Conservation (phyloP, 2,888 invertebrate species). For the Drosophila ustulata region DNA sequence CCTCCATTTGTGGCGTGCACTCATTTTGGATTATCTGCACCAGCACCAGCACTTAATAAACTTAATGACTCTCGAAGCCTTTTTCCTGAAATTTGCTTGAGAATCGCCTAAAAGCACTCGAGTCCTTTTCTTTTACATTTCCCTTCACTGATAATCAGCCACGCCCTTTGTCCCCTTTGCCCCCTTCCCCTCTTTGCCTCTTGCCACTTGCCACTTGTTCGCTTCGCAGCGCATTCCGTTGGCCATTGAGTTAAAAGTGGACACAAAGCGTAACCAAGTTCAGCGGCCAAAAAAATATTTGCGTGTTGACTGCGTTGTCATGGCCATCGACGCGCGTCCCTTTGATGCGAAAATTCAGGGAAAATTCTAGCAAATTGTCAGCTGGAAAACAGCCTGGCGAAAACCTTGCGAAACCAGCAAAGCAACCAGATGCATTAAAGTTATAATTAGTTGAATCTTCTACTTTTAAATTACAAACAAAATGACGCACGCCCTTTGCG, state of each 20-base stretch:
- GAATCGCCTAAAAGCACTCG: constrained; percentile 62
- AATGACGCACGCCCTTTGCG: not conserved
- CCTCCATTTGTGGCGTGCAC: constrained; percentile 74
- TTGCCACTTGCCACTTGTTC: not conserved
- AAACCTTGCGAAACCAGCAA: constrained; percentile 18
- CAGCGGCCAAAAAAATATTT: constrained; percentile 3
- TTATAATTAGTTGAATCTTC: constrained; percentile 64
- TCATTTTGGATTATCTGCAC: constrained; percentile 75
- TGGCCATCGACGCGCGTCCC: constrained; percentile 33
- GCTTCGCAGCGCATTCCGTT: constrained; percentile 23
- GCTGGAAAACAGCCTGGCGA: constrained; percentile 9
- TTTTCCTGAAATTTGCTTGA: constrained; percentile 41
- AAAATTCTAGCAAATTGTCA: constrained; percentile 5
- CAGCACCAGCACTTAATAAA: constrained; percentile 75
- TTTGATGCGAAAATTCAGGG: constrained; percentile 19
- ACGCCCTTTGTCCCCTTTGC: not conserved
- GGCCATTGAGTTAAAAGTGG: constrained; percentile 25
- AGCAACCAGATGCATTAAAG: constrained; percentile 55
- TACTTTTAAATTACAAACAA: constrained; percentile 13
- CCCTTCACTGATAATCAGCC: constrained; percentile 38
- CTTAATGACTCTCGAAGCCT: constrained; percentile 73
- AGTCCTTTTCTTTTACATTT: constrained; percentile 5
- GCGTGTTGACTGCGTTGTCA: constrained; percentile 54
- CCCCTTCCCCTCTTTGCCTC: not conserved
- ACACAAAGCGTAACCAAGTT: constrained; percentile 12